Evolutionary conservation across 2,113 vertebrate genomes (phyloP), one percentile per base, ranked within the genome.

Genomic region (Cyprinodon variegatus): DNA sequence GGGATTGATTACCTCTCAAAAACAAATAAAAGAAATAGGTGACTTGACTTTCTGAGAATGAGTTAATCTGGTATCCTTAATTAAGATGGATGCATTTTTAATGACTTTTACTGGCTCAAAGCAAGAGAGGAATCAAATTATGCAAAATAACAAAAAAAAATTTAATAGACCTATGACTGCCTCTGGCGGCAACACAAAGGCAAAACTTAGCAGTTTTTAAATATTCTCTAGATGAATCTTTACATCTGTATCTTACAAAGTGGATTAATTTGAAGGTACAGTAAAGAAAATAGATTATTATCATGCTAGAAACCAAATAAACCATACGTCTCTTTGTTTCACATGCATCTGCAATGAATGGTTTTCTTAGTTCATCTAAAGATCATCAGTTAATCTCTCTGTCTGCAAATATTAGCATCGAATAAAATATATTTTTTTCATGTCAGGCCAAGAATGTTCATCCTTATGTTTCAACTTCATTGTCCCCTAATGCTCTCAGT

Each of bases 71-170:
- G 81, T 84, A 86, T 70, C 57, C 68, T 79, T 90, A 90, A 93
- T 89, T 87, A 84, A 91, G 86, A 92, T 79, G 45, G 84, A 93
- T 93, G 92, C 86, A 93, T 94, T 90, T 93, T 93, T 94, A 94
- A 93, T 92, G 90, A 82, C 43, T 12, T 22, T 67, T 43, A 70
- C 3, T 78, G 41, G 81, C 86, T 83, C 74, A 83, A 79, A 87
- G 85, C 85, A 48, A 82, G 72, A 79, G 81, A 91, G 71, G 88
- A 79, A 86, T 90, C 85, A 78, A 85, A 92, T 92, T 90, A 90
- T 94, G 90, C 91, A 50, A 89, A 83, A 84, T 74, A 83, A 85
- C 90, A 79, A 77, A 88, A 90, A 91, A 86, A 29, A 86, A 78
- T 83, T 86, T 90, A 90, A 92, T 84, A 78, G 73, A 45, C 15